Evolutionary conservation across 2,888 invertebrate species (phyloP), one percentile per base, ranked within the genome.

Genomic region (Andrena fulva): DNA sequence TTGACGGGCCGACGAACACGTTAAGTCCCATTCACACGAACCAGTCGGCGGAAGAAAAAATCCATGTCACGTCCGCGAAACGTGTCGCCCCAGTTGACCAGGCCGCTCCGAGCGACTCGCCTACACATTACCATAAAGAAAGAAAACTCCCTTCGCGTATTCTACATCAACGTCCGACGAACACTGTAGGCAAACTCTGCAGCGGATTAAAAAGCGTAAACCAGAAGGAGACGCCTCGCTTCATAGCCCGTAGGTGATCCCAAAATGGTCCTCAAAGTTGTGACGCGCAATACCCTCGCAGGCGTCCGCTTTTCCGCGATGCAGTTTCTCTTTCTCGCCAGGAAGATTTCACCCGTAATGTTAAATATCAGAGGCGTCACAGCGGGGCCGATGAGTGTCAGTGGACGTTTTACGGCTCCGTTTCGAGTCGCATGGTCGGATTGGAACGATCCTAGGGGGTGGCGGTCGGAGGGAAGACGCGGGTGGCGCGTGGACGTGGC

Each of bases 1-100:
- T 50, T 69, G 76, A 75, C 80, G 75, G 48, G 64, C 62, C 56
- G 69, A 27, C 77, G 68, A 75, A 75, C 71, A 48, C 71, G 56
- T 88, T 79, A 88, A 73, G 87, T 80, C 75, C 54, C 82, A 72
- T 86, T 82, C 87, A 89, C 86, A 87, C 86, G 85, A 75, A 63
- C 67, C 60, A 52, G 60, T n/a, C 24, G n/a, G n/a, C 20, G 33
- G 56, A 42, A 82, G 33, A 66, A 68, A 77, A 75, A 82, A 81
- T 64, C 52, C 62, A 35, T 52, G 59, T 50, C 77, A 54, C 72
- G 2, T 10, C n/a, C 12, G 16, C 42, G 27, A 31, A 48, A 67
- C 33, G 10, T n/a, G 33, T 16, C 70, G 12, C 16, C n/a, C 5
- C 63, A 5, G 24, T 2, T n/a, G 12, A n/a, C 62, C 31, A 60